phyloP scores from a whole-genome alignment of 1,140 invertebrate species.

The Pseudomyrmex flavicornis region DNA sequence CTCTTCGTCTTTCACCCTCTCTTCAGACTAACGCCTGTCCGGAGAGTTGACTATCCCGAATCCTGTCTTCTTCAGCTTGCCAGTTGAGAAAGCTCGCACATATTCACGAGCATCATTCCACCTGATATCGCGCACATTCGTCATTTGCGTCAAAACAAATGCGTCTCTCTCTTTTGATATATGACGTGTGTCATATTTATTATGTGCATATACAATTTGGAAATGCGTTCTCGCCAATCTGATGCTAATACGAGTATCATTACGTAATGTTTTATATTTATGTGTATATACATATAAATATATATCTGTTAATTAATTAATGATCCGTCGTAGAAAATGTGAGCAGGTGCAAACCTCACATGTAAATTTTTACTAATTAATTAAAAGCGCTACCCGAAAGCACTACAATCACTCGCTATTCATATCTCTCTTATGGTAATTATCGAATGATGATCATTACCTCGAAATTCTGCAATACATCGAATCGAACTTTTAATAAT shows the following conservation, averaged over 20 bases:
- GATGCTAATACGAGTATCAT: slow-evolving; percentile 14
- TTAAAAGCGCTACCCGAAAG: slow-evolving; percentile 21
- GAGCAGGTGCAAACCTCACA: not conserved
- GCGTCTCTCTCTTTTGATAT: slow-evolving; percentile 25
- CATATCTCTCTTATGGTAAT: slow-evolving; percentile 7
- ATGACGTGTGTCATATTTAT: not conserved
- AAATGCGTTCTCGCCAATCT: slow-evolving; percentile 4
- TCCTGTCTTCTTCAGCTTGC: slow-evolving; percentile 43
- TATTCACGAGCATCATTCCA: slow-evolving; percentile 28
- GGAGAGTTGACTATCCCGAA: slow-evolving; percentile 49
- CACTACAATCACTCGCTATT: slow-evolving; percentile 12
- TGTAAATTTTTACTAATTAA: slow-evolving; percentile 52
- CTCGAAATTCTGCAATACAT: not conserved
- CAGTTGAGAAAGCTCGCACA: slow-evolving; percentile 31
- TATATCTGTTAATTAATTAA: slow-evolving; percentile 51
- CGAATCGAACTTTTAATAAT: slow-evolving; percentile 40
- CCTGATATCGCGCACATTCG: slow-evolving; percentile 48
- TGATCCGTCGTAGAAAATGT: slow-evolving; percentile 25
- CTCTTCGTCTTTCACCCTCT: slow-evolving; percentile 61
- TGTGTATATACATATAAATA: not conserved
- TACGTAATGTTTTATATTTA: slow-evolving; percentile 18
- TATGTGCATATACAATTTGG: slow-evolving; percentile 10
- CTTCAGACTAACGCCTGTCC: slow-evolving; percentile 33
- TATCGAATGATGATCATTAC: slow-evolving; percentile 45
- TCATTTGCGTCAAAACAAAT: slow-evolving; percentile 40